These are phyloP conservation scores for Tautogolabrus adspersus DNA, from an alignment of 2,113 vertebrate genomes.

Conservation along the genomic window DNA sequence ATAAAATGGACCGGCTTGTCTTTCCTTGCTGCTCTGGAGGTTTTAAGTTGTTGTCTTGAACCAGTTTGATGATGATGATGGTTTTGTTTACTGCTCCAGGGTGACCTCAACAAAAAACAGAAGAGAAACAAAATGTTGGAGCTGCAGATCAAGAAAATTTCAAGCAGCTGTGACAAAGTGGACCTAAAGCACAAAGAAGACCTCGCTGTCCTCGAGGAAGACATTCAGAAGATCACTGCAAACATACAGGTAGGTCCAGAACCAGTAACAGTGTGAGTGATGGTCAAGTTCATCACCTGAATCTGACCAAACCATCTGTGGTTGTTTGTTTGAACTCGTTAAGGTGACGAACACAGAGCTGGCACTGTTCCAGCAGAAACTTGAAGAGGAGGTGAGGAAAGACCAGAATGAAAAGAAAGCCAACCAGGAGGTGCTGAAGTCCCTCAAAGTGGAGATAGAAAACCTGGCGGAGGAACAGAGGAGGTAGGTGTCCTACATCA, in stretches of 20 bases:
- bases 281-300: neutral
- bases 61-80: neutral
- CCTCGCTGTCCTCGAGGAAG: slow-evolving; percentile 68
- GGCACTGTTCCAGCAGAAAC: slow-evolving; percentile 86
- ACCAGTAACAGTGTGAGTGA: too few species aligned
- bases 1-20: too few species aligned
- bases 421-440: slow-evolving; percentile 87
- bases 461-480: slow-evolving; percentile 79
- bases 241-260: slow-evolving; percentile 83
- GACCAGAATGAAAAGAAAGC: slow-evolving; percentile 93
- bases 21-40: too few species aligned
- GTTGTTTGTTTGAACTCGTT: neutral
- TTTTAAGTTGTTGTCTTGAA: too few species aligned
- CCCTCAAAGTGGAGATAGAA: slow-evolving; percentile 83
- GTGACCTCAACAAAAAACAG: slow-evolving; percentile 85
- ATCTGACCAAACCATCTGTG: fast-evolving
- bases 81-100: slow-evolving; percentile 75
- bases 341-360: slow-evolving; percentile 91
- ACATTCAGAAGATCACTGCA: slow-evolving; percentile 71
- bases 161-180: slow-evolving; percentile 53
- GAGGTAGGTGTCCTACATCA: slow-evolving; percentile 60
- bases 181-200: slow-evolving; percentile 71
- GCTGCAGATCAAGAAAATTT: slow-evolving; percentile 80
- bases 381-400: slow-evolving; percentile 87
- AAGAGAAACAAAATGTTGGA: slow-evolving; percentile 79